Evolutionary conservation across 2,888 invertebrate genomes (phyloP).

Genomic region (Drosophila anceps): DNA sequence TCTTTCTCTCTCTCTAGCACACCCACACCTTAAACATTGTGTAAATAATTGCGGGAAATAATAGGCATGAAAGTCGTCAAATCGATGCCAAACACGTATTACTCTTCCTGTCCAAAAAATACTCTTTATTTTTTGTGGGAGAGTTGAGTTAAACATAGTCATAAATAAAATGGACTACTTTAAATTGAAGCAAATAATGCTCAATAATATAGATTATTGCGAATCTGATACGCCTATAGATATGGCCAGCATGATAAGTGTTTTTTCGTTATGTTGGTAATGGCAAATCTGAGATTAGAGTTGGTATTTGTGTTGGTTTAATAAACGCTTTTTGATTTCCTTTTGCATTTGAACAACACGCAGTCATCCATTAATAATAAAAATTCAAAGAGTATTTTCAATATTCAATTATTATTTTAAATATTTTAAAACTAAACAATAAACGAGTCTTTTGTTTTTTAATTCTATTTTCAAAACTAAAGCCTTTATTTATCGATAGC

Average conservation of each 20-base stretch:
- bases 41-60: conserved; percentile 23
- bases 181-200: conserved; percentile 41
- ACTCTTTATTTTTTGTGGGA: conserved; percentile 12
- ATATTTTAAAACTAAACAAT: background rate
- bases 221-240: conserved; percentile 33
- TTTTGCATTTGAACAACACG: background rate
- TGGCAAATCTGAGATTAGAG: conserved; percentile 47
- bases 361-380: background rate
- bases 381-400: background rate
- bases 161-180: conserved; percentile 38
- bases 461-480: background rate
- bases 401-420: background rate
- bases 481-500: background rate
- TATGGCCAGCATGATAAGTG: conserved; percentile 38
- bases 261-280: conserved; percentile 20
- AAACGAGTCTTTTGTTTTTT: background rate
- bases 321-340: background rate
- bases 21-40: conserved; percentile 25
- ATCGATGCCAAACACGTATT: background rate
- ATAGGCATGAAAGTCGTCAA: conserved; percentile 17
- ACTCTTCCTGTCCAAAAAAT: conserved; percentile 5
- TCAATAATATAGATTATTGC: conserved; percentile 47
- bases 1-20: background rate
- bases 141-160: background rate
- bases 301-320: conserved; percentile 28